Evolutionary conservation across 2,888 invertebrate genomes (phyloP).

Genomic region (Sphaerophoria taeniata): DNA sequence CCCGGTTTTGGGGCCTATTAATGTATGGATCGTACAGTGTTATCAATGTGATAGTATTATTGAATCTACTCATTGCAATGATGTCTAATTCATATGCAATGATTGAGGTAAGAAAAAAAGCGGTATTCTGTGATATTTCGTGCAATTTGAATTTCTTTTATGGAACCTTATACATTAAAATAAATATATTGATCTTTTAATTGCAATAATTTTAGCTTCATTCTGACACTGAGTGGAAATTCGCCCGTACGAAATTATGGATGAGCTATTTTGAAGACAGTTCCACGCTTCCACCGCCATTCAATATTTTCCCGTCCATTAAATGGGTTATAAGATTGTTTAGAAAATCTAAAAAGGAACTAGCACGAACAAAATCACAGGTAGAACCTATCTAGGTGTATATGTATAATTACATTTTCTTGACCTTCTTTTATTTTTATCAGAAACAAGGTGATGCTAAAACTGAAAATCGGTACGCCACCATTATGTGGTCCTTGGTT

Average conservation of each 20-base stretch:
- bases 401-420: neutral
- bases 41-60: conserved; percentile 95
- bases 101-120: conserved; percentile 93
- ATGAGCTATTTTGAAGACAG: conserved; percentile 97
- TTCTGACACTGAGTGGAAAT: conserved; percentile 98
- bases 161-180: too few relatives aligned
- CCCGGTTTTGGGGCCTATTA: conserved; percentile 96
- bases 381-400: conserved; percentile 68
- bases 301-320: conserved; percentile 95
- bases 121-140: too few relatives aligned
- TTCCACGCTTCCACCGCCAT: conserved; percentile 95
- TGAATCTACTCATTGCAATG: conserved; percentile 98
- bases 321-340: conserved; percentile 89
- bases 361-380: conserved; percentile 81
- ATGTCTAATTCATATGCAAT: conserved; percentile 98
- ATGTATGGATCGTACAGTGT: conserved; percentile 98
- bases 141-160: too few relatives aligned
- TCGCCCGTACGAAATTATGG: conserved; percentile 96
- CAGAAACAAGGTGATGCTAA: conserved; percentile 85
- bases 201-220: conserved; percentile 87
- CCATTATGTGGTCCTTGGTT: conserved; percentile 94
- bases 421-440: neutral
- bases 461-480: conserved; percentile 88
- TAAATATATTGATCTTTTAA: neutral
- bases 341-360: conserved; percentile 84